phyloP scores from a whole-genome alignment of 2,797 vertebrate genomes.

The Pseudotriccus pelzelni region DNA sequence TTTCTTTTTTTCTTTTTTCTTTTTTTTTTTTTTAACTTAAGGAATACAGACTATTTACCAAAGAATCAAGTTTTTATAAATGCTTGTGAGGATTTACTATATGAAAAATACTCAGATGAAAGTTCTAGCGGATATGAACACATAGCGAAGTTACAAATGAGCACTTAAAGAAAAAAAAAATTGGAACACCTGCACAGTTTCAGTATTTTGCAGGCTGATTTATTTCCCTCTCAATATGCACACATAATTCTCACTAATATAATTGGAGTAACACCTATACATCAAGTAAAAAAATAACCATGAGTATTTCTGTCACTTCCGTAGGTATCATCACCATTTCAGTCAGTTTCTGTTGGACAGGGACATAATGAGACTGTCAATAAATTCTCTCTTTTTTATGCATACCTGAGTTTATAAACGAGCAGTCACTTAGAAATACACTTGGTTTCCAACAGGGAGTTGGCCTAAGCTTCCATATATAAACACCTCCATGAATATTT shows the following conservation, averaged over 20 bases:
- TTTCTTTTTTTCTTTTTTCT: background rate
- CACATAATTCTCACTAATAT: background rate
- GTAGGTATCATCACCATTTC: background rate
- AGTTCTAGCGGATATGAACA: background rate
- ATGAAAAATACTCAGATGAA: background rate
- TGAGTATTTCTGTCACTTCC: background rate
- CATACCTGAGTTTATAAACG: constrained; percentile 20
- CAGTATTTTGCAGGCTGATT: background rate
- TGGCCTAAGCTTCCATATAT: background rate
- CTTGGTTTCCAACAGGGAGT: background rate
- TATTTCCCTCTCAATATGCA: background rate
- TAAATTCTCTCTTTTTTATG: constrained; percentile 7
- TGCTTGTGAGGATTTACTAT: background rate
- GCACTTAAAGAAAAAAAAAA: constrained; percentile 19
- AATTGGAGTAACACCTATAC: background rate
- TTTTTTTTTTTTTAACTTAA: background rate
- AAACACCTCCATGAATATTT: background rate
- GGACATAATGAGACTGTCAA: background rate
- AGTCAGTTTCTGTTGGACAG: background rate
- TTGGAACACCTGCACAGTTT: background rate
- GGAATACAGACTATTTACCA: background rate
- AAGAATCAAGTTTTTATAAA: background rate
- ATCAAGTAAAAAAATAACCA: constrained; percentile 7
- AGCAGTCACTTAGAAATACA: background rate
- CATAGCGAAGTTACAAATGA: constrained; percentile 13